Percentiles rank a stretch among this genome's conserved stretches.
Evolutionary conservation across 2,888 invertebrate genomes (phyloP).

Genomic region (Thalpophila matura): DNA sequence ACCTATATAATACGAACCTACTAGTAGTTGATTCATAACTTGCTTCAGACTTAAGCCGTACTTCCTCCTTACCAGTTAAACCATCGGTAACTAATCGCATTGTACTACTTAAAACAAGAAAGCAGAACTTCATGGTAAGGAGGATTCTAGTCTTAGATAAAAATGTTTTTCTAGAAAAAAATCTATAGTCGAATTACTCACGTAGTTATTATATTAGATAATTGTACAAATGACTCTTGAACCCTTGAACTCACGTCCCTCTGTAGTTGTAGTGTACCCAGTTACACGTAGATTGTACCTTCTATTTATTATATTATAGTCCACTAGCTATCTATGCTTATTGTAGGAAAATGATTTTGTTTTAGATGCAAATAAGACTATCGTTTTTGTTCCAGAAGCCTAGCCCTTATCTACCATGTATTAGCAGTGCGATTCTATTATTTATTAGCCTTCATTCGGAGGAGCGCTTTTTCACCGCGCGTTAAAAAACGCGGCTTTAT

Average conservation of each 20-base stretch:
- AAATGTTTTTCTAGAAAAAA: constrained; percentile 75
- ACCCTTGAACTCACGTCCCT: constrained; percentile 90
- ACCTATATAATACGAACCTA: constrained; percentile 59
- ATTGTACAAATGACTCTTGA: constrained; percentile 84
- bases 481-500: too few relatives aligned
- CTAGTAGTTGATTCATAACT: constrained; percentile 49
- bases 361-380: constrained; percentile 39
- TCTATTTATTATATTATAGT: constrained; percentile 60
- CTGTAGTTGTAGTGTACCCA: constrained; percentile 79
- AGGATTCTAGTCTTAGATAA: constrained; percentile 71
- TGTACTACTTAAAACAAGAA: constrained; percentile 27
- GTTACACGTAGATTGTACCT: constrained; percentile 68
- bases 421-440: constrained; percentile 23
- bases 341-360: constrained; percentile 30
- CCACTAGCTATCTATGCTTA: constrained; percentile 54
- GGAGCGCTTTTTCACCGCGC: too few relatives aligned
- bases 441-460: too few relatives aligned
- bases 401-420: constrained; percentile 31
- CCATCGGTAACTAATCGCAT: constrained; percentile 16
- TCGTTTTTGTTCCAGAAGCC: constrained; percentile 18
- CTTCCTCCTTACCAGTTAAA: constrained; percentile 41
- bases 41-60: constrained; percentile 50
- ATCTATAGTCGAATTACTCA: constrained; percentile 75
- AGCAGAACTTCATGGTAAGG: constrained; percentile 32
- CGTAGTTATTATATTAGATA: constrained; percentile 80